Percentiles rank a stretch among this genome's conserved stretches.
Conservation (phyloP, 23 tunicate genomes). For the Botrylloides violaceus region DNA sequence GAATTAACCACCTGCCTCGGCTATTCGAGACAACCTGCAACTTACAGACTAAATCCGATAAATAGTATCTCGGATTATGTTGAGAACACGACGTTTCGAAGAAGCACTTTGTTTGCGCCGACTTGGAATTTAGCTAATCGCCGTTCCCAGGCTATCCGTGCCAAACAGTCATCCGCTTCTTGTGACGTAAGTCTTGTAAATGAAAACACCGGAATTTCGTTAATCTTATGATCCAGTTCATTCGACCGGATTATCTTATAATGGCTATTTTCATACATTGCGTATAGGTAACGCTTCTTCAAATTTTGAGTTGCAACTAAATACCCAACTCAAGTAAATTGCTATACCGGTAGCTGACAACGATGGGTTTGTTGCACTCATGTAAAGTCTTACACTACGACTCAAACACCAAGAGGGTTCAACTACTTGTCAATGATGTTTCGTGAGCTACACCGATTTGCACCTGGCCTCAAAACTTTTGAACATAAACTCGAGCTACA, state of each 20-base stretch:
- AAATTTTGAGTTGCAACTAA: too few relatives aligned
- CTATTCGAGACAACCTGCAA: not conserved
- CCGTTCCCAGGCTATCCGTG: constrained; percentile 8
- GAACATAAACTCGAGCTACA: too few relatives aligned
- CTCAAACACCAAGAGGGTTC: too few relatives aligned
- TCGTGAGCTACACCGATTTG: too few relatives aligned
- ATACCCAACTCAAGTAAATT: too few relatives aligned
- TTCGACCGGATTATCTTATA: not conserved
- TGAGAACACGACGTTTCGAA: constrained; percentile 1
- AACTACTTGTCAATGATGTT: too few relatives aligned
- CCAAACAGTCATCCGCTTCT: constrained; percentile 15
- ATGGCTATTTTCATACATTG: not conserved
- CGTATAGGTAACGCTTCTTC: too few relatives aligned
- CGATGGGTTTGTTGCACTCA: too few relatives aligned
- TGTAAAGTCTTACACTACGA: too few relatives aligned
- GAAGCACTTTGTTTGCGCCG: constrained; percentile 11
- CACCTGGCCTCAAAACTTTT: too few relatives aligned
- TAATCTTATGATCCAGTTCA: constrained; percentile 3
- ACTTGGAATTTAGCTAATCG: constrained; percentile 5
- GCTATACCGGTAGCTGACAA: too few relatives aligned
- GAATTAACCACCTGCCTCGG: constrained; percentile 26
- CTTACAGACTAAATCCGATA: constrained; percentile 19
- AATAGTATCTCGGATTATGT: not conserved
- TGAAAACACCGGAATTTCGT: constrained; percentile 16
- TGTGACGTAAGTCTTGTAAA: constrained; percentile 4